Base-by-base conservation (phyloP, 2,888 invertebrate genomes). In the Osmoderma eremita region DNA sequence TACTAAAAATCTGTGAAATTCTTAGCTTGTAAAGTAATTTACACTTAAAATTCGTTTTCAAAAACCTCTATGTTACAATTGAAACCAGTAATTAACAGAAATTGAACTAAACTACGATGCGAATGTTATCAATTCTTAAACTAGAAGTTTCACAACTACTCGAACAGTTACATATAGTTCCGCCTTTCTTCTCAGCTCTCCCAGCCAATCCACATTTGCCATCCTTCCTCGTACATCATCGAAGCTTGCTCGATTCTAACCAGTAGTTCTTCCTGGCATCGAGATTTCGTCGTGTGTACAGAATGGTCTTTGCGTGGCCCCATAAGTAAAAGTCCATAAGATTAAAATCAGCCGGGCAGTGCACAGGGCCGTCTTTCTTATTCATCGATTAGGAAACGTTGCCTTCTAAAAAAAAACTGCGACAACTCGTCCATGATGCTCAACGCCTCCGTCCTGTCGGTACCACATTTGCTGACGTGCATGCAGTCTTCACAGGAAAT, bases 1-100 rank as follows among this genome's bases (percentile, higher is more conserved):
- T 39, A 39, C 39, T 39, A 42, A 42, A 42, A 42, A 42, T 42
- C 42, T 42, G 4, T 13, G 17, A 42, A 42, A 42, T 42, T 13
- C n/a, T 13, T 42, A n/a, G 42, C 42, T 42, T 42, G 2, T 1
- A 42, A 41, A 41, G 41, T 41, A 41, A 41, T 42, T 42, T 42
- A 13, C 42, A 42, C 13, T 42, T 42, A 42, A 42, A 24, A 24
- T 24, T 3, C 24, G 24, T 24, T 24, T 24, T 5, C 24, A 24
- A 24, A 24, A 24, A 24, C 24, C 24, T 4, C 3, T 5, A n/a
- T n/a, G n/a, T n/a, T n/a, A n/a, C n/a, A n/a, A n/a, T n/a, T n/a
- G n/a, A 24, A 24, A 24, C 5, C 24, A 24, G 5, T 5, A 24
- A 24, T 24, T 3, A 24, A 24, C 24, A 24, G 5, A 24, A 24